Evolutionary conservation across 1,140 invertebrate species (phyloP).

Genomic region (Cydia splendana): DNA sequence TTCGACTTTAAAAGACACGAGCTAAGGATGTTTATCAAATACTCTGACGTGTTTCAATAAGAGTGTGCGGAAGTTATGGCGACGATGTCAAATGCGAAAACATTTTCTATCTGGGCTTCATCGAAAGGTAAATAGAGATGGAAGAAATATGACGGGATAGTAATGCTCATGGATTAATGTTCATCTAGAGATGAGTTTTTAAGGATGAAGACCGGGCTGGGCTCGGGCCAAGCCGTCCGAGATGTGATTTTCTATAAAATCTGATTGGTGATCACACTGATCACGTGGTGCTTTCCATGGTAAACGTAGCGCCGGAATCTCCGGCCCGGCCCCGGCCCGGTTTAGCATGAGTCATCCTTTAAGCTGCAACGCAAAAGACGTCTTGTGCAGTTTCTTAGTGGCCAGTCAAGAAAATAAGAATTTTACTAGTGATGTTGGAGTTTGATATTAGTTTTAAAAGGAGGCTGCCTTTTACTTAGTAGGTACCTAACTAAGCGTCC

Average conservation of each 20-base stretch:
- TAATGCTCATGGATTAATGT: background rate
- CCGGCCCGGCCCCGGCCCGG: no score
- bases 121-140: conserved; percentile 3
- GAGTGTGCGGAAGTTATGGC: background rate
- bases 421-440: background rate
- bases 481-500: no score
- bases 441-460: no score
- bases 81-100: background rate
- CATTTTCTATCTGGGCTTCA: background rate
- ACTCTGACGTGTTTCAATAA: background rate
- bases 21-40: background rate
- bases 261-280: no score
- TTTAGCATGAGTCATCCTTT: no score
- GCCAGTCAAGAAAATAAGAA: background rate
- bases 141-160: background rate
- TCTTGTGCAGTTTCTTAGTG: background rate
- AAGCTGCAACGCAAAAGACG: background rate
- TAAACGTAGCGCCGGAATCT: no score
- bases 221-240: no score
- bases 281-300: no score
- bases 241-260: no score
- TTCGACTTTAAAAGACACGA: background rate
- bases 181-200: conserved; percentile 2
- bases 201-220: background rate
- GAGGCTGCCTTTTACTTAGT: no score